Evolutionary conservation across 2,888 invertebrate genomes (phyloP), one percentile per base, ranked within the genome.

Genomic region (Cataglyphis livida): DNA sequence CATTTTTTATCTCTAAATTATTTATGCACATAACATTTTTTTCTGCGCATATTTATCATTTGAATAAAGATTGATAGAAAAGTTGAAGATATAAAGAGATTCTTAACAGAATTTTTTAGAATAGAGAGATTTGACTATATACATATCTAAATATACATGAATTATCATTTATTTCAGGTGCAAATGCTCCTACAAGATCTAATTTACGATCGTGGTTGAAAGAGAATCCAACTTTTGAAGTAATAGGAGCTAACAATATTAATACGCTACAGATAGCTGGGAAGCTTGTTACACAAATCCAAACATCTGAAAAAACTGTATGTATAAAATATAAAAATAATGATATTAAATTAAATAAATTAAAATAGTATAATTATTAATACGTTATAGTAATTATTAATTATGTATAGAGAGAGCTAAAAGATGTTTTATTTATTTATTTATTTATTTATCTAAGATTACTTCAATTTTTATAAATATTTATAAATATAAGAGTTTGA

Each of bases 151-250:
- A 62, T 7, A 41, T 71, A 48, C 95, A 75, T 76, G 10, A 48
- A 96, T 92, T 94, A 73, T 59, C 18, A 48, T 48, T 48, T 59
- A 35, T 97, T 87, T 96, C 96, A 83, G 98, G 98, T 12, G 96
- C 96, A n/a, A 97, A 96, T 93, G 98, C 98, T 57, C 99, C 99
- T 0, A 97, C 97, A 10, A 96, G 97, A 51, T 96, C 96, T 32
- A 97, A 97, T 92, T 95, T 99, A 51, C 97, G 97, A 91, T 95
- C 96, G 35, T 99, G 98, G 98, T 95, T 99, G 12, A 97, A 97
- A 93, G 97, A 97, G 89, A 97, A 99, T 95, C 98, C 98, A 3
- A 97, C 97, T 0, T 98, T 96, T 94, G 98, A 98, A 95, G 97
- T 98, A 0, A 96, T 98, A 6, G 96, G 96, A 84, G 96, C 97